phyloP scores from a whole-genome alignment of 2,888 invertebrate species.

The Drosophila acutilabella region DNA sequence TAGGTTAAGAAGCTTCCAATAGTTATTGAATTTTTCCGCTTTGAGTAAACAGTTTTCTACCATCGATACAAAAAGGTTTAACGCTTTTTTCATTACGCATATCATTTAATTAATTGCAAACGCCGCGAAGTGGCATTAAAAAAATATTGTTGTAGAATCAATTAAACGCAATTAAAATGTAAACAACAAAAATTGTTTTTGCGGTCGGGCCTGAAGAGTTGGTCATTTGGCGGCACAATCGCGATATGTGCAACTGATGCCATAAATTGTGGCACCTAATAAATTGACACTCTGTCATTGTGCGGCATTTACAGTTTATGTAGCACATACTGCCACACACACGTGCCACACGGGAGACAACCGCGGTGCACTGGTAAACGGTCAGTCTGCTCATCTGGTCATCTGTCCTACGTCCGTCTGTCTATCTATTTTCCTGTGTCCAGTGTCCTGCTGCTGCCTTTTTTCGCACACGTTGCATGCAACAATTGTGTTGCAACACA shows the following conservation, averaged over 20 bases:
- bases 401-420: not conserved
- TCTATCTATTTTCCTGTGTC: conserved; percentile 31
- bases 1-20: too few relatives aligned
- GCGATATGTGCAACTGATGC: conserved; percentile 36
- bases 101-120: conserved; percentile 27
- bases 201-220: conserved; percentile 2
- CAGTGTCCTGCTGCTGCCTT: conserved; percentile 13
- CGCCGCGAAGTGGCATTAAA: not conserved
- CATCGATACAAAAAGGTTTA: not conserved
- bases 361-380: conserved; percentile 17
- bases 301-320: conserved; percentile 80
- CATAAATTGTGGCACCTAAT: conserved; percentile 80
- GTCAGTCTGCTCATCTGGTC: conserved; percentile 1
- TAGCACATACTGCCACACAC: conserved; percentile 35
- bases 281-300: conserved; percentile 81
- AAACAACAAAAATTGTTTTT: conserved; percentile 16
- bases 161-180: conserved; percentile 40
- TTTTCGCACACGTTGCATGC: conserved; percentile 60
- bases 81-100: conserved; percentile 1
- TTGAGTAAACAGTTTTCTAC: not conserved
- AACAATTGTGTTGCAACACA: conserved; percentile 65
- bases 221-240: conserved; percentile 31
- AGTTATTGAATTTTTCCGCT: not conserved
- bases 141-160: conserved; percentile 16
- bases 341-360: conserved; percentile 15